These are phyloP conservation scores for Aproaerema taeniolella DNA, from an alignment of 2,888 invertebrate species.

Conservation along the genomic window DNA sequence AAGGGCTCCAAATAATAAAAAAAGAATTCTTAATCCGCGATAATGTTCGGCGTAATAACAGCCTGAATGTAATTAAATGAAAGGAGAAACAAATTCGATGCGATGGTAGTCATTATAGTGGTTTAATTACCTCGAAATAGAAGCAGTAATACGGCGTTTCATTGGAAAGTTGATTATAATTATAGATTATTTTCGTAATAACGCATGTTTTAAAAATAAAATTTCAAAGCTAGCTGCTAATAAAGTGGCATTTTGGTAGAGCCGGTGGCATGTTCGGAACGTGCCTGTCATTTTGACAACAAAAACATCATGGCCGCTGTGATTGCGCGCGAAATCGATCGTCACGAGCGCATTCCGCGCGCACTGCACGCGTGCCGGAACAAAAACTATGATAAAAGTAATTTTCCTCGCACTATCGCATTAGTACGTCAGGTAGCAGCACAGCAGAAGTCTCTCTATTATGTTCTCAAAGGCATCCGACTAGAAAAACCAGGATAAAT, in stretches of 20 bases:
- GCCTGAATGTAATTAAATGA: constrained; percentile 49
- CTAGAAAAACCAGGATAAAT: too few relatives aligned
- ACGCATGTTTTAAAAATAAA: too few relatives aligned
- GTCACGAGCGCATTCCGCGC: constrained; percentile 68
- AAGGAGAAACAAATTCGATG: constrained; percentile 46
- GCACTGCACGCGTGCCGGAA: constrained; percentile 60
- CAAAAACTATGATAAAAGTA: constrained; percentile 66
- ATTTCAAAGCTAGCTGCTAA: too few relatives aligned
- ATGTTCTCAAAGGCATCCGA: too few relatives aligned
- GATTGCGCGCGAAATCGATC: constrained; percentile 73
- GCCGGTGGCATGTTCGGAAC: constrained; percentile 32
- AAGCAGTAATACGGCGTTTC: too few relatives aligned
- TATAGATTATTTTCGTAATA: too few relatives aligned
- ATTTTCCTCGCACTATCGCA: constrained; percentile 41
- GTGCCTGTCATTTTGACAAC: constrained; percentile 62
- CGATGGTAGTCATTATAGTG: constrained; percentile 42
- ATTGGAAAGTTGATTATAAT: too few relatives aligned
- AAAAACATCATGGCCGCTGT: constrained; percentile 64
- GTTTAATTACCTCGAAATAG: too few relatives aligned
- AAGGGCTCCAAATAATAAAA: constrained; percentile 47
- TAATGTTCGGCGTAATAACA: constrained; percentile 63
- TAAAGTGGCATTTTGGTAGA: too few relatives aligned
- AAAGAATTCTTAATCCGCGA: constrained; percentile 54
- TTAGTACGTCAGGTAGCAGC: constrained; percentile 15
- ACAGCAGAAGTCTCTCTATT: too few relatives aligned